phyloP scores from a whole-genome alignment of 1,140 invertebrate genomes.

The Cecropterus lyciades region DNA sequence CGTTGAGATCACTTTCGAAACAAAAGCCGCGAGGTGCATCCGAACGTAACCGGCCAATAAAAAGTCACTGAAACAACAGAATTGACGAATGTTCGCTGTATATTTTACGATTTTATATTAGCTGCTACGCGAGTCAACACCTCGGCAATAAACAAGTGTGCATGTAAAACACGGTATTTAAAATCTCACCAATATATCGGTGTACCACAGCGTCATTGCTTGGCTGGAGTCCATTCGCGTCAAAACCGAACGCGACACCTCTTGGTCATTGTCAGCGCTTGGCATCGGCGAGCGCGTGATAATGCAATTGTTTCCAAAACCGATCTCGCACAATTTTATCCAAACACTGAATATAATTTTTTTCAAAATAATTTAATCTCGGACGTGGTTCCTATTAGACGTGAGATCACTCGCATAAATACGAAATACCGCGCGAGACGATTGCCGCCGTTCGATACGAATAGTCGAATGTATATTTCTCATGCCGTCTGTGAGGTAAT shows the following conservation, averaged over 20 bases:
- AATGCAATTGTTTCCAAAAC: constrained; percentile 52
- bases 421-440: constrained; percentile 42
- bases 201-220: constrained; percentile 82
- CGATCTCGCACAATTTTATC: constrained; percentile 30
- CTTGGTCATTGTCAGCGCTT: constrained; percentile 75
- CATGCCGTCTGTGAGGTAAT: constrained; percentile 19
- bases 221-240: constrained; percentile 75
- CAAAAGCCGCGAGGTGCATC: constrained; percentile 29
- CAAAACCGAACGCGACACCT: constrained; percentile 62
- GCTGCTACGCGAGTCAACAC: background rate
- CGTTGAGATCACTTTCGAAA: constrained; percentile 35
- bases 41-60: constrained; percentile 18
- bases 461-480: constrained; percentile 17
- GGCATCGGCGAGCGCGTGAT: constrained; percentile 55
- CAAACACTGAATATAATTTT: constrained; percentile 27
- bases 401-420: constrained; percentile 40
- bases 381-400: constrained; percentile 33
- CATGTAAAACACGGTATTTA: constrained; percentile 35
- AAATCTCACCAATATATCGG: constrained; percentile 78
- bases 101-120: background rate
- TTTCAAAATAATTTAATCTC: too few relatives aligned
- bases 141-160: constrained; percentile 12
- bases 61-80: constrained; percentile 26
- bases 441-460: constrained; percentile 36
- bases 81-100: constrained; percentile 16